These are phyloP conservation scores for Octodon degus DNA, from an alignment of 2,113 vertebrate genomes.

Conservation along the genomic window DNA sequence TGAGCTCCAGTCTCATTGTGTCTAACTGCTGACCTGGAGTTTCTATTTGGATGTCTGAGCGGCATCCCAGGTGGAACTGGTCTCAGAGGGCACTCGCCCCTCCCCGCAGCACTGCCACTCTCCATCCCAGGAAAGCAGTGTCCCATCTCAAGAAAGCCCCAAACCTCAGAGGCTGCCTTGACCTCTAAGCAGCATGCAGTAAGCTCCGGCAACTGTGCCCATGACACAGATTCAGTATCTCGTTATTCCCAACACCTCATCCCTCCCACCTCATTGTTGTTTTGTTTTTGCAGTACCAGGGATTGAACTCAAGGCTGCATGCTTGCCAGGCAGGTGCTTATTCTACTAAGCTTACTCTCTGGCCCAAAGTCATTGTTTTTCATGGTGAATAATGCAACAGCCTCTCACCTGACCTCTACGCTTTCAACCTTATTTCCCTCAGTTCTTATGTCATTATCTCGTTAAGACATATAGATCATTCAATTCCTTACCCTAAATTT, in stretches of 20 bases:
- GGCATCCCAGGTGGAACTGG: too few species aligned
- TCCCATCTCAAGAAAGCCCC: background rate
- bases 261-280: background rate
- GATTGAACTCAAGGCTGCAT: too few species aligned
- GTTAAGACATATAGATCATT: background rate
- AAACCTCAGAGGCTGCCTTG: background rate
- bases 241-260: background rate
- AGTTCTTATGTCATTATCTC: background rate
- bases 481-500: constrained; percentile 17
- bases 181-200: background rate
- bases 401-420: background rate
- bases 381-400: background rate
- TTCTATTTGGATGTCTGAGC: background rate
- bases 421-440: background rate
- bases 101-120: background rate
- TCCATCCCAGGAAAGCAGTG: background rate
- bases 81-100: background rate
- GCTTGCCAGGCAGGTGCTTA: too few species aligned
- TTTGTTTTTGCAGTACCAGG: too few species aligned
- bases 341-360: too few species aligned
- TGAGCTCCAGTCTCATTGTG: background rate
- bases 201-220: background rate
- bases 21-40: background rate
- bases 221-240: background rate
- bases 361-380: background rate